Evolutionary conservation across 2,113 vertebrate genomes (phyloP).

Genomic region (Pao palembangensis): DNA sequence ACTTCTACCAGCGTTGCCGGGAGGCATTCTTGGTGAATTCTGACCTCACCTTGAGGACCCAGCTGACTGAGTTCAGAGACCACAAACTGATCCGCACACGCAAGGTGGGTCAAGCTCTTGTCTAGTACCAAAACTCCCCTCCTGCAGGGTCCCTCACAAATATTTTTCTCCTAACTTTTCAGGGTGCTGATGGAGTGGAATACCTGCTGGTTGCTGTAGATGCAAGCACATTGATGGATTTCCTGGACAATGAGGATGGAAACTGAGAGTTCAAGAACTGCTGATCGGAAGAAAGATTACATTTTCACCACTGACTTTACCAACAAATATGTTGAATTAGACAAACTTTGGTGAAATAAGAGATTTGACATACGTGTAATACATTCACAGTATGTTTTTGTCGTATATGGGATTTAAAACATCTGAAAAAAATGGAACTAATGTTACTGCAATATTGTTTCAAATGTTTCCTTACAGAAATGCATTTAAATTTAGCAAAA

Average conservation of each 20-base stretch:
- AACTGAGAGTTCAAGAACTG: conserved; percentile 59
- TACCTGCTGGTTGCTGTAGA: conserved; percentile 90
- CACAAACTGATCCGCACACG: conserved; percentile 94
- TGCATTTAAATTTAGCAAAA: conserved; percentile 54
- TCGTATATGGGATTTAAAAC: too few species aligned
- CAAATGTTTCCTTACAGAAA: conserved; percentile 55
- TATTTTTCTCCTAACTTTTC: conserved; percentile 5
- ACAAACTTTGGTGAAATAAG: conserved; percentile 2
- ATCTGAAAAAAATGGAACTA: too few species aligned
- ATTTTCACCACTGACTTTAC: not conserved
- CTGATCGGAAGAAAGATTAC: too few species aligned
- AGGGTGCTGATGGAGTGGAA: conserved; percentile 94
- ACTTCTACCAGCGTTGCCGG: conserved; percentile 97
- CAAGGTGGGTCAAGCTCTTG: conserved; percentile 72
- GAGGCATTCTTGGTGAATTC: conserved; percentile 96
- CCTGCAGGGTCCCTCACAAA: not conserved
- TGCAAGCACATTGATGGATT: conserved; percentile 81
- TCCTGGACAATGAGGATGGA: conserved; percentile 85
- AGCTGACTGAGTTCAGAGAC: conserved; percentile 95
- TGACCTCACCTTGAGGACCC: conserved; percentile 92
- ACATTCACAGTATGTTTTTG: conserved; percentile 2
- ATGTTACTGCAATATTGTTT: conserved; percentile 1
- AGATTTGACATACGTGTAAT: conserved; percentile 4
- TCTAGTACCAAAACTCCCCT: not conserved
- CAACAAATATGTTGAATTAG: not conserved